Percentiles rank a stretch among this genome's conserved stretches.
Conservation (phyloP, 2,888 invertebrate species). For the Oithona nana region DNA sequence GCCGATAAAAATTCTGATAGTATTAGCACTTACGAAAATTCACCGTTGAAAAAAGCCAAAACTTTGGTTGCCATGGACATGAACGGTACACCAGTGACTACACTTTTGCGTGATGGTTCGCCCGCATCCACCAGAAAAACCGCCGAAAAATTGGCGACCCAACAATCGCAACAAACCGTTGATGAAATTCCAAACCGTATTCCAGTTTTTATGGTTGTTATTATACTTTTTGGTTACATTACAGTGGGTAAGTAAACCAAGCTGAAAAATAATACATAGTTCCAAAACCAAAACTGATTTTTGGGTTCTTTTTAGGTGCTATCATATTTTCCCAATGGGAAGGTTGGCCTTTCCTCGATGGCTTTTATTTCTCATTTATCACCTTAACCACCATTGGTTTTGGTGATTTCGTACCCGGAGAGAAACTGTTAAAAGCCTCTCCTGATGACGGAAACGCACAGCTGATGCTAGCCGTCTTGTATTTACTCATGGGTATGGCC, state of each 20-base stretch:
- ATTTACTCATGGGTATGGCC: constrained; percentile 81
- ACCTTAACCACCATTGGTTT: constrained; percentile 82
- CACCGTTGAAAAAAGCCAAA: no score
- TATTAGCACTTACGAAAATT: background rate
- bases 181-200: background rate
- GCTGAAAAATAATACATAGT: no score
- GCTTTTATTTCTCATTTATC: constrained; percentile 83
- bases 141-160: background rate
- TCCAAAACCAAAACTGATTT: no score
- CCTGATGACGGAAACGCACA: constrained; percentile 38
- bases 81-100: background rate
- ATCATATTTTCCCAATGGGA: constrained; percentile 66
- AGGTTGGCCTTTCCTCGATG: constrained; percentile 63
- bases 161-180: background rate
- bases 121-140: background rate
- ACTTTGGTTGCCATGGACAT: background rate
- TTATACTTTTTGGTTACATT: constrained; percentile 68
- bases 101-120: background rate
- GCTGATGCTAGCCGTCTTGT: constrained; percentile 71
- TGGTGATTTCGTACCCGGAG: constrained; percentile 75
- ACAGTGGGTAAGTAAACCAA: no score
- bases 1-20: no score
- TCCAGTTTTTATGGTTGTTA: constrained; percentile 3
- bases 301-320: constrained; percentile 67
- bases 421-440: constrained; percentile 34